phyloP scores from a whole-genome alignment of 2,888 invertebrate genomes.

The Gerris lacustris region DNA sequence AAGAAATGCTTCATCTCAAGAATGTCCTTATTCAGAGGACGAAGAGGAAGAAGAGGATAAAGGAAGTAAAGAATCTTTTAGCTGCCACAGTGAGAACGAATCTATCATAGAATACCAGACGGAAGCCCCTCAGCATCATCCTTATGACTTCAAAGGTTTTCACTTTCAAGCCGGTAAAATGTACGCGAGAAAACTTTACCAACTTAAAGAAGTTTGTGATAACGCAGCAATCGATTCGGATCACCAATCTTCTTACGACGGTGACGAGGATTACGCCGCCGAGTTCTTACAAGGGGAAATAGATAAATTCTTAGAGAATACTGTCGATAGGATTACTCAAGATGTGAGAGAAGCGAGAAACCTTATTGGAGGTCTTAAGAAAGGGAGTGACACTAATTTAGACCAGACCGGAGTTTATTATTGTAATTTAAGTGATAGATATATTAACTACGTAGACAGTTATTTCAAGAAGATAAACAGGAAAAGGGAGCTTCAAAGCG shows the following conservation, averaged over 20 bases:
- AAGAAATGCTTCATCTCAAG: neutral
- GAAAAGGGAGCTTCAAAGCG: neutral
- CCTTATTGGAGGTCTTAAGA: neutral
- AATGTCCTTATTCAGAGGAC: neutral
- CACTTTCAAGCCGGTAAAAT: neutral
- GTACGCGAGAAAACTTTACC: neutral
- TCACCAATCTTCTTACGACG: neutral
- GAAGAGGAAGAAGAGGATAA: neutral
- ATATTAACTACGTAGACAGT: constrained; percentile 3
- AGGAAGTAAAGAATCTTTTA: neutral
- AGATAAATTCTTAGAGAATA: neutral
- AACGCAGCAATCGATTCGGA: neutral
- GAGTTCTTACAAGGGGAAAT: neutral
- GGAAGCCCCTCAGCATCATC: neutral
- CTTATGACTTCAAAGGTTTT: neutral
- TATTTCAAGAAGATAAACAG: constrained; percentile 2
- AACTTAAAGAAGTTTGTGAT: constrained; percentile 1
- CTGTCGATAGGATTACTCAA: neutral
- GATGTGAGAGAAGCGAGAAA: neutral
- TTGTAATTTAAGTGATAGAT: constrained; percentile 1
- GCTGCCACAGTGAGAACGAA: neutral
- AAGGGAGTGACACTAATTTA: neutral
- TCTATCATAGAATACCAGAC: neutral
- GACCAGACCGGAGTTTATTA: neutral
- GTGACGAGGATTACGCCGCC: neutral